Percentiles rank a stretch among this genome's conserved stretches.
phyloP scores from a whole-genome alignment of 1,140 invertebrate species.

The Coenobita brevimanus region DNA sequence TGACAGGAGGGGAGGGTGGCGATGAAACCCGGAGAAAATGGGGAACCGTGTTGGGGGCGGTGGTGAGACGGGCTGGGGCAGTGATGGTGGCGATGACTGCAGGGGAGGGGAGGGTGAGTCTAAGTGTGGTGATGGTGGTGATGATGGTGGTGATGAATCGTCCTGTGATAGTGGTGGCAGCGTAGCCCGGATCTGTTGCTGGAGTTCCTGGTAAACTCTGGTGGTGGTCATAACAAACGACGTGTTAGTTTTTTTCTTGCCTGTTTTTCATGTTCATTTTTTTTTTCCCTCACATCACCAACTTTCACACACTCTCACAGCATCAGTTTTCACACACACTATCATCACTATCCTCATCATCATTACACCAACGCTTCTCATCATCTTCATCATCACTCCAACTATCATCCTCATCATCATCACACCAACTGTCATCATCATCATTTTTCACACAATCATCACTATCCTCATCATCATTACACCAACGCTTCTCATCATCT shows the following conservation, averaged over 20 bases:
- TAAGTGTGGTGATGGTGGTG: conserved; percentile 36
- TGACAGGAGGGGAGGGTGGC: neutral
- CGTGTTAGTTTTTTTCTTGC: conserved; percentile 42
- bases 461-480: neutral
- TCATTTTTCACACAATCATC: neutral
- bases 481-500: neutral
- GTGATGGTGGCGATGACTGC: neutral
- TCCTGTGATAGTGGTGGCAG: conserved; percentile 46
- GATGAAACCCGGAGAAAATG: neutral
- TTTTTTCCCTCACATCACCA: too few species aligned
- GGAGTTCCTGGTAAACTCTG: conserved; percentile 65
- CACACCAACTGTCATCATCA: neutral
- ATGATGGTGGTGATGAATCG: conserved; percentile 42
- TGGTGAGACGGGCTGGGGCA: neutral
- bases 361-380: neutral
- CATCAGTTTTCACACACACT: neutral
- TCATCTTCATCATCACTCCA: neutral
- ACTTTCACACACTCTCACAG: neutral
- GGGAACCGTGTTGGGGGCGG: neutral
- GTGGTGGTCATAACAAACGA: conserved; percentile 48
- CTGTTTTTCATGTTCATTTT: neutral
- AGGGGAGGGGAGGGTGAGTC: neutral
- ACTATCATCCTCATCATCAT: neutral
- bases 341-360: neutral
- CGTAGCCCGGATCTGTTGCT: conserved; percentile 58